Evolutionary conservation across 2,888 invertebrate species (phyloP).

Genomic region (Aspidiotus rigidus): DNA sequence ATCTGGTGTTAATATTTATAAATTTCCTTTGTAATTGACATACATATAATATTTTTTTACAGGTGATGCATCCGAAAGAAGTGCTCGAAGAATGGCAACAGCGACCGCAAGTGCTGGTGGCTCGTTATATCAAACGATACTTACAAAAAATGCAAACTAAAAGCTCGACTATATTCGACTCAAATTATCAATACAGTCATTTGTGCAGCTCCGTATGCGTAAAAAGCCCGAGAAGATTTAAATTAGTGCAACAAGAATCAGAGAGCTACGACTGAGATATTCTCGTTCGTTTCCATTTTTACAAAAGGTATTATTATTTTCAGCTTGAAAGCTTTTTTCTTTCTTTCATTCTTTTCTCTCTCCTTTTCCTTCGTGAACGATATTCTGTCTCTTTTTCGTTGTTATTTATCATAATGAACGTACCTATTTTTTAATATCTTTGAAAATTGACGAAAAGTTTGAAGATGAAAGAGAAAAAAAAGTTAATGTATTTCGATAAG

Average conservation of each 20-base stretch:
- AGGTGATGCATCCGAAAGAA: conserved; percentile 80
- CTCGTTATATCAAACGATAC: conserved; percentile 71
- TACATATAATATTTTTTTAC: conserved; percentile 36
- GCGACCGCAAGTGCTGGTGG: conserved; percentile 74
- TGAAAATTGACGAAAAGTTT: too few relatives aligned
- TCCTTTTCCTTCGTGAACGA: background rate
- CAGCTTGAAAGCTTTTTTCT: background rate
- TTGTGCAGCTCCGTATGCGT: conserved; percentile 60
- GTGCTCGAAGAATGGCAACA: conserved; percentile 84
- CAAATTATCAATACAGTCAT: conserved; percentile 46
- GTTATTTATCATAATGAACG: too few relatives aligned
- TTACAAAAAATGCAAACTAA: conserved; percentile 55
- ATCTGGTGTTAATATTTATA: background rate
- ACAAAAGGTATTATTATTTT: background rate
- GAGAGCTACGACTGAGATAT: conserved; percentile 70
- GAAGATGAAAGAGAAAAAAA: too few relatives aligned
- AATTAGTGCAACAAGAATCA: conserved; percentile 81
- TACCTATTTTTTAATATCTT: too few relatives aligned
- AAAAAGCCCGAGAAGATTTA: conserved; percentile 78
- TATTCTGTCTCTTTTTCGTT: too few relatives aligned
- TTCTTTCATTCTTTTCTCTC: background rate
- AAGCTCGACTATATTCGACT: conserved; percentile 59
- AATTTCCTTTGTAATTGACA: background rate
- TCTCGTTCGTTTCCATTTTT: too few relatives aligned
- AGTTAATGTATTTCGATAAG: too few relatives aligned